phyloP scores from a whole-genome alignment of 2,888 invertebrate genomes.

The Horisme vitalbata region DNA sequence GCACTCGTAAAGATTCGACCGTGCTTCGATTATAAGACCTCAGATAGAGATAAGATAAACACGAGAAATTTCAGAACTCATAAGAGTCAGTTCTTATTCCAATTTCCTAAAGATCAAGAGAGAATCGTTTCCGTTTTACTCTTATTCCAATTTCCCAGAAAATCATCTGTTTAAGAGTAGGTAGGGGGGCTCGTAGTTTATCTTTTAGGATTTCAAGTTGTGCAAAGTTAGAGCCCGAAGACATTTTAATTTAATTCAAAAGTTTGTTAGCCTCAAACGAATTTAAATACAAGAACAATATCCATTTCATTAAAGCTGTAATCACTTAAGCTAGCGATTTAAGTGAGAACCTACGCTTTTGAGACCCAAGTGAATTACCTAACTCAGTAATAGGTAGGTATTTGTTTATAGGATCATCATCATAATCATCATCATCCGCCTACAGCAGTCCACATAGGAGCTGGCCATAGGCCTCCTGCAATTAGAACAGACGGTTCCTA shows the following conservation, averaged over 20 bases:
- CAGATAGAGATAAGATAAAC: neutral
- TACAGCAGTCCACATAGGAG: too few species aligned
- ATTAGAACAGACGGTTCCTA: too few species aligned
- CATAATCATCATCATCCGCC: too few species aligned
- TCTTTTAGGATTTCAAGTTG: slow-evolving; percentile 16
- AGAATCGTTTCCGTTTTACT: slow-evolving; percentile 13
- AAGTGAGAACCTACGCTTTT: slow-evolving; percentile 17
- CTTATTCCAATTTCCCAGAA: slow-evolving; percentile 16
- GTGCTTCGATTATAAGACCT: neutral
- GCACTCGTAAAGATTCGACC: slow-evolving; percentile 21
- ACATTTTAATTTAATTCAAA: slow-evolving; percentile 23
- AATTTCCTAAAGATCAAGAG: neutral
- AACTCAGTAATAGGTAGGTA: neutral
- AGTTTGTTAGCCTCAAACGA: slow-evolving; percentile 24
- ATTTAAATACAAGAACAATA: slow-evolving; percentile 25
- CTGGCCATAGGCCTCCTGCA: too few species aligned
- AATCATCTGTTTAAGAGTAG: slow-evolving; percentile 18
- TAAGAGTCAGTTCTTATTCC: neutral
- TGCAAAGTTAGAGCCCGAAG: slow-evolving; percentile 15
- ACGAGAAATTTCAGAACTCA: slow-evolving; percentile 1
- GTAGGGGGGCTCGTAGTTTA: too few species aligned
- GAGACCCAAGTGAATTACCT: slow-evolving; percentile 11
- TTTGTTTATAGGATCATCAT: neutral
- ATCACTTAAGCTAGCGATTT: slow-evolving; percentile 21
- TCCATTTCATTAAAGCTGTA: slow-evolving; percentile 30